phyloP scores from a whole-genome alignment of 2,888 invertebrate genomes.

The Drosophila infuscata region DNA sequence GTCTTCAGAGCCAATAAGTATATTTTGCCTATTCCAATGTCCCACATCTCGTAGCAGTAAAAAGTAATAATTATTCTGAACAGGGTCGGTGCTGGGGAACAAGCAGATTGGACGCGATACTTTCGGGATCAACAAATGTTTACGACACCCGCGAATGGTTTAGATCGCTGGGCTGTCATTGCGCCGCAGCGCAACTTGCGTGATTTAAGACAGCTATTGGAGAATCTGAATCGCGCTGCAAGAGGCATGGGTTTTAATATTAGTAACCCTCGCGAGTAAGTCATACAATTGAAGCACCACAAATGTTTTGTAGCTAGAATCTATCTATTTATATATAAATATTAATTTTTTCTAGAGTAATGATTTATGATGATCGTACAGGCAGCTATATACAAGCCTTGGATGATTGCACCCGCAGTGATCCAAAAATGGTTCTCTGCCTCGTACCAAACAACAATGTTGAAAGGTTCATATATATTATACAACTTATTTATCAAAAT shows the following conservation, averaged over 20 bases:
- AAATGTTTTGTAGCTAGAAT: background rate
- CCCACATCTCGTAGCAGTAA: background rate
- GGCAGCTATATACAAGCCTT: slow-evolving; percentile 88
- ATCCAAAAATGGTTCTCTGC: slow-evolving; percentile 89
- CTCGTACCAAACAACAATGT: slow-evolving; percentile 89
- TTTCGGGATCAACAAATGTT: slow-evolving; percentile 87
- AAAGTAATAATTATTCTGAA: background rate
- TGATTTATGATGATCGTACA: slow-evolving; percentile 87
- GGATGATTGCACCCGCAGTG: slow-evolving; percentile 86
- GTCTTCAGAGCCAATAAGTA: slow-evolving; percentile 84
- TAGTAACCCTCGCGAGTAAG: slow-evolving; percentile 84
- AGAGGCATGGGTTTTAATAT: slow-evolving; percentile 85
- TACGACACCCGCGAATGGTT: slow-evolving; percentile 77
- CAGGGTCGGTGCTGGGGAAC: slow-evolving; percentile 85
- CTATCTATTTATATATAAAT: background rate
- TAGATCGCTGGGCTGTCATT: slow-evolving; percentile 85
- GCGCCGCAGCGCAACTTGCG: slow-evolving; percentile 69
- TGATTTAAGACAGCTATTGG: slow-evolving; percentile 78
- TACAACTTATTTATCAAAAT: background rate
- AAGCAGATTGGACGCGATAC: slow-evolving; percentile 92
- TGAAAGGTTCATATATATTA: slow-evolving; percentile 86
- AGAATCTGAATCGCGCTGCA: slow-evolving; percentile 84
- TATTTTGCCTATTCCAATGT: background rate
- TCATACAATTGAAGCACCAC: slow-evolving; percentile 6
- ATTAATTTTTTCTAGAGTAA: slow-evolving; percentile 53